Evolutionary conservation across 2,888 invertebrate genomes (phyloP).

Genomic region (Lycophotia porphyrea): DNA sequence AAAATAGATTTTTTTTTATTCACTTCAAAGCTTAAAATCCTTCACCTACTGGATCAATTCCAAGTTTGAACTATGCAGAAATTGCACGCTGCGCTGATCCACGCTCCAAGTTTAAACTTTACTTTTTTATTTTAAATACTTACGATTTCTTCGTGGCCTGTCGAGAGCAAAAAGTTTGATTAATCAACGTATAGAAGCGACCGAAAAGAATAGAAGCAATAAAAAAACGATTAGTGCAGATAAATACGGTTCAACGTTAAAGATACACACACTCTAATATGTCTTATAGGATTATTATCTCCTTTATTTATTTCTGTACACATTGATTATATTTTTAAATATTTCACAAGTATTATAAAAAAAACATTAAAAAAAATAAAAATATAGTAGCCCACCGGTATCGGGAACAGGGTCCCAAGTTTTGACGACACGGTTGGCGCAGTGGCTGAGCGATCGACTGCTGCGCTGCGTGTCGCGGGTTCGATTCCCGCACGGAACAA

Average conservation of each 20-base stretch:
- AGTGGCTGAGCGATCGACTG: no score
- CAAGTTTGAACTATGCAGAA: slow-evolving; percentile 68
- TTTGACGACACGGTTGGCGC: no score
- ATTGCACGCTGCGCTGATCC: slow-evolving; percentile 59
- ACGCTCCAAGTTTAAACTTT: slow-evolving; percentile 58
- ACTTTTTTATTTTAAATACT: slow-evolving; percentile 48
- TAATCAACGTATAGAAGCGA: background rate
- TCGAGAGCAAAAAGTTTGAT: slow-evolving; percentile 29
- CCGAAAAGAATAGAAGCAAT: background rate
- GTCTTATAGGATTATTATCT: no score
- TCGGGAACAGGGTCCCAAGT: no score
- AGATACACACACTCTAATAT: background rate
- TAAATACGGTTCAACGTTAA: background rate
- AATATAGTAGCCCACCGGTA: no score
- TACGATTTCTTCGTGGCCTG: slow-evolving; percentile 19
- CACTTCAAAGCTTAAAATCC: slow-evolving; percentile 63
- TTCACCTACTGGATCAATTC: slow-evolving; percentile 68
- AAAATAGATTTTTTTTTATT: slow-evolving; percentile 72
- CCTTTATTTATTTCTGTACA: no score
- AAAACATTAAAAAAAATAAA: no score
- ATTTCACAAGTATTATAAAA: no score
- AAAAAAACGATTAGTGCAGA: background rate
- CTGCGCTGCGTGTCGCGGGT: no score
- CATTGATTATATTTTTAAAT: no score
- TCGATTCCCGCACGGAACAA: no score